Percentiles rank a stretch among this genome's conserved stretches.
Evolutionary conservation across 2,113 vertebrate genomes (phyloP).

Genomic region (Scomber japonicus): DNA sequence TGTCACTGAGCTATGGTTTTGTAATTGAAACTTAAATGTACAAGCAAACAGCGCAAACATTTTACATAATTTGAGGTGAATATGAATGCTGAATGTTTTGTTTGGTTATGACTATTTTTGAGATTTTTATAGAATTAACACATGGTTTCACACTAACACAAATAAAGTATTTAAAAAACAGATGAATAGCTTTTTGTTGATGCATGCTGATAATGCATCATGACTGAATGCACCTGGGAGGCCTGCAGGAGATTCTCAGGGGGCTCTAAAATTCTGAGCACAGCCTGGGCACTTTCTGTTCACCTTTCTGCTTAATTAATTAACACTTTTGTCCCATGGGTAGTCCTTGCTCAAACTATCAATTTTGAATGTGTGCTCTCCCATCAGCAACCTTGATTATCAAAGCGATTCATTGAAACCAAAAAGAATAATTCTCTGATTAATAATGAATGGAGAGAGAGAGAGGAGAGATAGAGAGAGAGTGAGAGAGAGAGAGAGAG

Average conservation of each 20-base stretch:
- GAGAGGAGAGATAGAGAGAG: no score
- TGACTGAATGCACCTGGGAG: slow-evolving; percentile 34
- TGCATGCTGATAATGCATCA: slow-evolving; percentile 11
- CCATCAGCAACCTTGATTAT: slow-evolving; percentile 75
- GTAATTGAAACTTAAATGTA: no score
- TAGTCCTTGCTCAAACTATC: slow-evolving; percentile 59
- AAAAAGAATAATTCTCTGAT: slow-evolving; percentile 66
- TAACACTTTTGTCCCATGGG: slow-evolving; percentile 61
- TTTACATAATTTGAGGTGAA: no score
- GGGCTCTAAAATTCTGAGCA: slow-evolving; percentile 25
- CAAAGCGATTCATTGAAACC: slow-evolving; percentile 71
- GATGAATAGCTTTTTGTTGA: not conserved
- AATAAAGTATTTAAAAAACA: not conserved
- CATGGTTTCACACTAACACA: not conserved
- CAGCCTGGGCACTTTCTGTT: slow-evolving; percentile 30
- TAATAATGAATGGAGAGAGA: slow-evolving; percentile 60
- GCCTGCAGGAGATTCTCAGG: slow-evolving; percentile 15
- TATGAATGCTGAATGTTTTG: no score
- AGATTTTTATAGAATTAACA: not conserved
- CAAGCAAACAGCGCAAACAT: no score
- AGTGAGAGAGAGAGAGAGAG: not conserved
- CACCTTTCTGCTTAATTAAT: slow-evolving; percentile 70
- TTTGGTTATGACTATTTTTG: not conserved
- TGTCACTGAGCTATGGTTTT: no score
- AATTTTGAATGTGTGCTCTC: slow-evolving; percentile 56